Percentiles rank a stretch among this genome's conserved stretches.
These are phyloP conservation scores for Atopsyche davidsoni DNA, from an alignment of 1,140 invertebrate genomes.

Conservation along the genomic window DNA sequence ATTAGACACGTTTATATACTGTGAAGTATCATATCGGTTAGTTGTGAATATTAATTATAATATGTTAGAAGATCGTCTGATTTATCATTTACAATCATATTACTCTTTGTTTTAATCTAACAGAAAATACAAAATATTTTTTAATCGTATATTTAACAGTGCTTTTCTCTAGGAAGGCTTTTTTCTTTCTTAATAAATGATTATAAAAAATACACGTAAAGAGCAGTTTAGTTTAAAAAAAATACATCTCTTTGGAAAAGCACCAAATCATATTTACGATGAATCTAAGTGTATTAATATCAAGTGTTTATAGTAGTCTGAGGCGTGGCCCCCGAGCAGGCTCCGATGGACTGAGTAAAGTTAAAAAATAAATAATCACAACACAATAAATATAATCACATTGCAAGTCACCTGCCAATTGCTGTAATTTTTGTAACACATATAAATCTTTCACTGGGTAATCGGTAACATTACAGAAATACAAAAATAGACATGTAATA, in stretches of 20 bases:
- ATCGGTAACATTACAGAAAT: background rate
- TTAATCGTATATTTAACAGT: background rate
- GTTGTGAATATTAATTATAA: too few species aligned
- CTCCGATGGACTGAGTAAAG: background rate
- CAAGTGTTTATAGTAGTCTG: background rate
- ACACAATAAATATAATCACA: background rate
- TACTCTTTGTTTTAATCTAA: background rate
- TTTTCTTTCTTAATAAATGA: background rate
- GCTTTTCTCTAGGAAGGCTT: background rate
- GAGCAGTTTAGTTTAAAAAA: too few species aligned
- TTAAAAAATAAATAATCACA: slow-evolving; percentile 2
- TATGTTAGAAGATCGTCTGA: background rate
- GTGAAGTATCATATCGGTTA: too few species aligned
- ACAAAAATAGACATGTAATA: background rate
- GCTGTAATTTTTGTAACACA: background rate
- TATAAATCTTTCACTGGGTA: background rate
- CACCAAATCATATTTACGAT: too few species aligned
- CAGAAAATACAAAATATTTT: background rate
- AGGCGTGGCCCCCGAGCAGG: background rate
- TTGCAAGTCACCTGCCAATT: background rate
- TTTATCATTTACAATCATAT: background rate
- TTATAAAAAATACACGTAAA: background rate
- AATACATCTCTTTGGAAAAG: too few species aligned
- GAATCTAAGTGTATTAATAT: background rate
- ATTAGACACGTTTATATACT: background rate